Evolutionary conservation across 2,888 invertebrate genomes (phyloP).

Genomic region (Aplocera efformata): DNA sequence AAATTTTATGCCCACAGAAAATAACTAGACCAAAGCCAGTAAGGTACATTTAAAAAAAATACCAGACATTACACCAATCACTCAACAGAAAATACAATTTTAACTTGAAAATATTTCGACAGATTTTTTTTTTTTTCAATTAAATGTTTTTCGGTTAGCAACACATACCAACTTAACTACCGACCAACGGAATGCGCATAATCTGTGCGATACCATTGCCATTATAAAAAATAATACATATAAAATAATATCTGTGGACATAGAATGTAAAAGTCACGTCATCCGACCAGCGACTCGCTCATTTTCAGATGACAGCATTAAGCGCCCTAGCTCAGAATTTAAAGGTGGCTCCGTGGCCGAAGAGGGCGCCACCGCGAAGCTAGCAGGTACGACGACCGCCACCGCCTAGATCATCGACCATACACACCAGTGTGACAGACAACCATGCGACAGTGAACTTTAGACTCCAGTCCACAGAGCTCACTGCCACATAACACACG

Average conservation of each 20-base stretch:
- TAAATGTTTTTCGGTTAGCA: too few species aligned
- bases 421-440: slow-evolving; percentile 70
- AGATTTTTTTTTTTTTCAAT: too few species aligned
- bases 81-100: too few species aligned
- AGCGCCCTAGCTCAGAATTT: slow-evolving; percentile 93
- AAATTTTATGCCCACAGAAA: slow-evolving; percentile 21
- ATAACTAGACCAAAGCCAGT: too few species aligned
- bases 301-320: slow-evolving; percentile 87
- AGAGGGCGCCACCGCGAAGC: slow-evolving; percentile 64
- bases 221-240: too few species aligned
- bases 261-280: slow-evolving; percentile 65
- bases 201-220: too few species aligned
- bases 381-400: slow-evolving; percentile 73
- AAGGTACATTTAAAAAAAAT: slow-evolving; percentile 5
- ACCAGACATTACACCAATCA: too few species aligned
- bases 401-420: slow-evolving; percentile 72
- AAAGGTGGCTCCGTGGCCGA: slow-evolving; percentile 82
- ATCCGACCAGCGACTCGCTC: slow-evolving; percentile 71
- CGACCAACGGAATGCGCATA: too few species aligned
- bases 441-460: slow-evolving; percentile 68
- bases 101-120: too few species aligned
- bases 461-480: slow-evolving; percentile 44
- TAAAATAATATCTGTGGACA: slow-evolving; percentile 52
- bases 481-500: slow-evolving; percentile 75
- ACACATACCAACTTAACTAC: too few species aligned